Evolutionary conservation across 2,113 vertebrate genomes (phyloP), one percentile per base, ranked within the genome.

Genomic region (Tetraodon nigroviridis): DNA sequence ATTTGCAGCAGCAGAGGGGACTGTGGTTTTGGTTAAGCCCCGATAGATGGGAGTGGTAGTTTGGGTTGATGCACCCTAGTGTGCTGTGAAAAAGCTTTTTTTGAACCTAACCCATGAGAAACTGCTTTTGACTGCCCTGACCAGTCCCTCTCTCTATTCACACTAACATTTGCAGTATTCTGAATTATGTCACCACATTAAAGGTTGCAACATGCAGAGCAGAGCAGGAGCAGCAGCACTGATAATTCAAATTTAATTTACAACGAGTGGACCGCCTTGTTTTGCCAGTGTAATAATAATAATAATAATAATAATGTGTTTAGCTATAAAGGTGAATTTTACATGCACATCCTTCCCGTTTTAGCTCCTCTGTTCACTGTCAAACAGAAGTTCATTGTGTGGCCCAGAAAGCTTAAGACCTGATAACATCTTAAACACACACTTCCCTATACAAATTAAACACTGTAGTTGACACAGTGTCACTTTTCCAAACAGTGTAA

Each of bases 321-420:
- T 4, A 64, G 50, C 63, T 57, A 51, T 51, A 63, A 48, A 67
- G 46, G 62, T 15, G 5, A 19, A 1, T 32, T 53, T 48, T 53
- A 65, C 55, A 49, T 15, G 10, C 17, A 50, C 27, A 29, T 21
- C n/a, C 44, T 54, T 54, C n/a, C 57, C 8, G 44, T 50, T 27
- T 58, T 32, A 40, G 14, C 29, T 49, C 45, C 55, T 60, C 49
- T 51, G 14, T 20, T 46, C 45, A 60, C 13, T 3, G 65, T 73
- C 58, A 64, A 64, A 83, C 75, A 85, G 74, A 73, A 74, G 78
- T 64, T 76, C 73, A 69, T 88, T 83, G 86, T 85, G 18, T 51
- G 20, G 51, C 60, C 12, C 29, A 74, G 72, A 66, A 67, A 46
- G 73, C 78, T 69, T 55, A 37, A 72, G 69, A 66, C 15, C 11